Conservation (phyloP, 2,797 vertebrate genomes). For the Xiphorhynchus erythropygius region DNA sequence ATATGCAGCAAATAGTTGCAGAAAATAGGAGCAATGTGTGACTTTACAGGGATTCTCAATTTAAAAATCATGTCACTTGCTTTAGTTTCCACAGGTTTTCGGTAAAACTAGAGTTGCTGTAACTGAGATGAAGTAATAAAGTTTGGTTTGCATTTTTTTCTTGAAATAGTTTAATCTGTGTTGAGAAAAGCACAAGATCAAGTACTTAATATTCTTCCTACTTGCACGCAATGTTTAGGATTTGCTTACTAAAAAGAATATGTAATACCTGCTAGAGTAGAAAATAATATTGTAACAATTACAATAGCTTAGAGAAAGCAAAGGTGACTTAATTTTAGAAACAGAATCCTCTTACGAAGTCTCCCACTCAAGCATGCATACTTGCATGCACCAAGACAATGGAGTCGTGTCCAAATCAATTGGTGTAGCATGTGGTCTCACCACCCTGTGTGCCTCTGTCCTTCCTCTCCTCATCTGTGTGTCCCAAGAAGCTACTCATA, state of each 20-base stretch:
- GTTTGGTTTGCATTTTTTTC: background rate
- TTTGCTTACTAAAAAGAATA: background rate
- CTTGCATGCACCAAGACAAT: accelerated
- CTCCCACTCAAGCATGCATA: background rate
- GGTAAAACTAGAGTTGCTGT: background rate
- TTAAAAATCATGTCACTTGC: background rate
- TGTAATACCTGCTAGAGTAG: background rate
- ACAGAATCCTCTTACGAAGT: background rate
- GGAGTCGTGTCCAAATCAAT: background rate
- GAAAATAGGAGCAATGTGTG: background rate
- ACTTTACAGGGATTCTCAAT: background rate
- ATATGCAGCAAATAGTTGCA: background rate
- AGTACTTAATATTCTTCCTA: background rate
- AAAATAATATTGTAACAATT: background rate
- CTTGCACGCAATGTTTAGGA: background rate
- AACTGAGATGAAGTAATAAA: background rate
- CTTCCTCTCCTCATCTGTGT: background rate
- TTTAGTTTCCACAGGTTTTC: background rate
- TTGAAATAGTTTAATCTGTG: background rate
- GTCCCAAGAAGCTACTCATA: background rate
- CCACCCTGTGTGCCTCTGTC: background rate
- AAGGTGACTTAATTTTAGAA: background rate
- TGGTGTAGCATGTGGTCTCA: background rate
- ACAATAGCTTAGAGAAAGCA: background rate
- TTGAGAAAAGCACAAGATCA: background rate